Evolutionary conservation across 92 coral and sea anemone species (phyloP).

Genomic region (Metridium senile): DNA sequence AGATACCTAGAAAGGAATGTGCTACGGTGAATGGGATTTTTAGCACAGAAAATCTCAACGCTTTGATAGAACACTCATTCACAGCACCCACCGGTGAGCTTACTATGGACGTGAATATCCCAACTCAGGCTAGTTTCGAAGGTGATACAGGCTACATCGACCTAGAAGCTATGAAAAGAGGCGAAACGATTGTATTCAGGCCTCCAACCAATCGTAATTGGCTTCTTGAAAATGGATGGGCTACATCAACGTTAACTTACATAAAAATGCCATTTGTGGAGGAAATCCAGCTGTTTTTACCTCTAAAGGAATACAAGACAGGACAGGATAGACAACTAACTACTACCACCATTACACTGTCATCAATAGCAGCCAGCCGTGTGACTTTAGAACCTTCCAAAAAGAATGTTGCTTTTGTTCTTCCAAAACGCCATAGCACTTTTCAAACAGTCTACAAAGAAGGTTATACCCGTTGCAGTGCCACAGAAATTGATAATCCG

Average conservation of each 20-base stretch:
- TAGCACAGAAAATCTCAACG: slow-evolving; percentile 40
- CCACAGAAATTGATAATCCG: slow-evolving; percentile 9
- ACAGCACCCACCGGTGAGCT: slow-evolving; percentile 24
- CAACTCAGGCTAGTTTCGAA: slow-evolving; percentile 44
- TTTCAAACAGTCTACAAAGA: not conserved
- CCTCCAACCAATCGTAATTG: slow-evolving; percentile 36
- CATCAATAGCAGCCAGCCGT: slow-evolving; percentile 12
- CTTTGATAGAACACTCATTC: slow-evolving; percentile 45
- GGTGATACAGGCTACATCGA: slow-evolving; percentile 58
- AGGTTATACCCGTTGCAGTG: not conserved
- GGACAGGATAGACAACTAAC: slow-evolving; percentile 1
- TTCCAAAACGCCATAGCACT: not conserved
- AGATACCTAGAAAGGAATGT: slow-evolving; percentile 20
- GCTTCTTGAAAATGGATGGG: slow-evolving; percentile 52
- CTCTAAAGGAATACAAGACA: slow-evolving; percentile 25
- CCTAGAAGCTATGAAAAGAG: slow-evolving; percentile 38
- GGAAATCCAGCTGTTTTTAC: slow-evolving; percentile 15
- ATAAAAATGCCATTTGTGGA: slow-evolving; percentile 22
- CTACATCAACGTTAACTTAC: slow-evolving; percentile 6
- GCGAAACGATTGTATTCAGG: slow-evolving; percentile 41
- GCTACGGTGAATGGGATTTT: slow-evolving; percentile 45
- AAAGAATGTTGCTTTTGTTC: not conserved
- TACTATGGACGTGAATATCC: slow-evolving; percentile 48
- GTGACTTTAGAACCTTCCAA: slow-evolving; percentile 7
- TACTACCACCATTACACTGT: slow-evolving; percentile 8